Base-by-base conservation (phyloP, 2,797 vertebrate genomes). In the Nyctalus aviator region DNA sequence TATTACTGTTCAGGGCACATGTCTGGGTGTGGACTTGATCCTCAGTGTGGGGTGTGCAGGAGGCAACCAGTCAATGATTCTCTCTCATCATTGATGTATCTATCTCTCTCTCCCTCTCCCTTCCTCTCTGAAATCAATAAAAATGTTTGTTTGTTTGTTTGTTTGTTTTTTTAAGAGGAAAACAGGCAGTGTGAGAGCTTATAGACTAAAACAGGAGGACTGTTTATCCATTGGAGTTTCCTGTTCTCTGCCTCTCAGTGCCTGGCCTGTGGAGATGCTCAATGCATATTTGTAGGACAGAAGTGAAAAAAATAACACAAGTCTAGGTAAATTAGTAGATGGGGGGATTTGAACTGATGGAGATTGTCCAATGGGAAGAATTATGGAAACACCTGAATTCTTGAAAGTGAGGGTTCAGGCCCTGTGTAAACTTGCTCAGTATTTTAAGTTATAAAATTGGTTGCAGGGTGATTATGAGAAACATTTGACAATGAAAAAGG, bases 351-450 rank as follows among this genome's bases (percentile, higher is more conserved):
- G 44, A 88, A 32, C 17, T 93, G 53, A 41, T 50, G 23, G 66
- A 79, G 83, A 81, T 48, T 85, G n/a, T 90, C 30, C 46, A 15
- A 90, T 71, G 64, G 48, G 75, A 93, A 64, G 48, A 88, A 85
- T 50, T 64, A 41, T 20, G 32, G 12, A 90, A 90, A 50, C 18
- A 30, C 35, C 46, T 79, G 37, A 73, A 68, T 62, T 83, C 27
- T 71, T 41, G 3, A 32, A 62, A n/a, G 8, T 15, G 62, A 91
- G 15, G 30, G 44, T 90, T 69, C 11, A 30, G 41, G 37, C 6
- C 10, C 68, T 32, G 8, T 1, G 5, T 55, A 46, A 75, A 5
- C 44, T 75, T 23, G 14, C 37, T 94, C 53, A 10, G 23, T 53
- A 92, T 41, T 64, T 75, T 55, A 66, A 21, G 57, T 81, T 88